Evolutionary conservation across 53 echinoderm and acorn worm genomes (phyloP).

Genomic region (Patiria pectinifera): DNA sequence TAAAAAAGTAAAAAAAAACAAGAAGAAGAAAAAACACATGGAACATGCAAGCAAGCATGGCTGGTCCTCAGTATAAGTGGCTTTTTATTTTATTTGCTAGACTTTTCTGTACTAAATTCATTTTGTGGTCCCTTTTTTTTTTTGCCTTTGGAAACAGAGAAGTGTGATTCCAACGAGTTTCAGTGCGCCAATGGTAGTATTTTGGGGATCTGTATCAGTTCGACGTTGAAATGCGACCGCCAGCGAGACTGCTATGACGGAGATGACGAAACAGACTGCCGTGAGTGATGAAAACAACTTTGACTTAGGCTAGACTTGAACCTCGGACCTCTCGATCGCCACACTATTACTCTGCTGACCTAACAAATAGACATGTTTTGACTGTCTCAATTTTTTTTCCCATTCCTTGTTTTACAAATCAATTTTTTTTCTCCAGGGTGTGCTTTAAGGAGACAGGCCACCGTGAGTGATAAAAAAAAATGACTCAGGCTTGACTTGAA

Average conservation of each 20-base stretch:
- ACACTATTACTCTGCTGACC: not conserved
- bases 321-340: not conserved
- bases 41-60: too few relatives aligned
- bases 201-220: constrained; percentile 42
- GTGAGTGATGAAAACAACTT: constrained; percentile 22
- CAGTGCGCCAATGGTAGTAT: constrained; percentile 65
- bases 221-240: constrained; percentile 38
- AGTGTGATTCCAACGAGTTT: constrained; percentile 31
- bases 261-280: constrained; percentile 64
- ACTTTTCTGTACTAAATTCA: too few relatives aligned
- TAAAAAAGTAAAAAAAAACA: too few relatives aligned
- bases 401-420: too few relatives aligned
- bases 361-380: too few relatives aligned
- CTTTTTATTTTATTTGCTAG: too few relatives aligned
- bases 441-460: constrained; percentile 38
- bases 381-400: too few relatives aligned
- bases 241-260: constrained; percentile 61
- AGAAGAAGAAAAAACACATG: too few relatives aligned
- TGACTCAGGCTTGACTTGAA: not conserved
- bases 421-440: too few relatives aligned
- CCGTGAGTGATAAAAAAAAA: constrained; percentile 21
- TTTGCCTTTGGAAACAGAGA: constrained; percentile 10
- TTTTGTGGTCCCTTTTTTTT: not conserved
- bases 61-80: too few relatives aligned
- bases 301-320: not conserved